phyloP scores from a whole-genome alignment of 2,797 vertebrate species.

The Girardinus metallicus region DNA sequence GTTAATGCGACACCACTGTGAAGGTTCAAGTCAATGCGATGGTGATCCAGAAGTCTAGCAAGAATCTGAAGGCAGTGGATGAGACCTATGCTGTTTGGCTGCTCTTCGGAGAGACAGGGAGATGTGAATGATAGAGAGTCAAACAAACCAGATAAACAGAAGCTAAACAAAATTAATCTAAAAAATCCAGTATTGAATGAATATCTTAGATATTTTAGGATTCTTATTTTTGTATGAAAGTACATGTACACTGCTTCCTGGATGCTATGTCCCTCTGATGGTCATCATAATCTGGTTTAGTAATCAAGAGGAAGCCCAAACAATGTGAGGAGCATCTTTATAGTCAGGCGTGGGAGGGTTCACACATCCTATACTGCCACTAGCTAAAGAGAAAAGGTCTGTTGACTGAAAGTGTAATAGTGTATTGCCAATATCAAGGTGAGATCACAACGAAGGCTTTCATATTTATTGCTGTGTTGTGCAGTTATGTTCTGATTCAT shows the following conservation, averaged over 20 bases:
- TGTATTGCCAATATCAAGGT: not conserved
- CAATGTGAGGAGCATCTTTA: conserved; percentile 58
- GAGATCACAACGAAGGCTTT: not conserved
- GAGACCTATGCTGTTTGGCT: conserved; percentile 6
- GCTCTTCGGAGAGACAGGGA: conserved; percentile 20
- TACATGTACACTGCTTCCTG: conserved; percentile 46
- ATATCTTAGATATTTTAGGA: not conserved
- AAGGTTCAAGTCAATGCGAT: conserved; percentile 52
- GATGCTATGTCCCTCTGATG: conserved; percentile 46
- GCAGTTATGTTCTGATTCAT: not conserved
- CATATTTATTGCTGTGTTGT: not conserved
- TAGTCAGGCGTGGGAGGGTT: conserved; percentile 51
- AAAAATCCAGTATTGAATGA: not conserved
- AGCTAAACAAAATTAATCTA: not conserved
- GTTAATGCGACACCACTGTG: conserved; percentile 37
- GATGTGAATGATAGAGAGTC: not conserved
- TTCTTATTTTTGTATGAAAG: conserved; percentile 9
- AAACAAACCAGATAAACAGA: not conserved
- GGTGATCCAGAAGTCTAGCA: conserved; percentile 52
- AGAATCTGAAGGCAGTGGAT: conserved; percentile 45
- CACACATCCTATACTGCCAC: conserved; percentile 32
- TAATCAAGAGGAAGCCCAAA: conserved; percentile 73
- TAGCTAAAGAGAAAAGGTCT: conserved; percentile 1
- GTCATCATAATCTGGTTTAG: conserved; percentile 57
- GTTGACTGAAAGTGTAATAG: too few relatives aligned